Evolutionary conservation across 2,888 invertebrate genomes (phyloP), one percentile per base, ranked within the genome.

Genomic region (Tachystola acroxantha): DNA sequence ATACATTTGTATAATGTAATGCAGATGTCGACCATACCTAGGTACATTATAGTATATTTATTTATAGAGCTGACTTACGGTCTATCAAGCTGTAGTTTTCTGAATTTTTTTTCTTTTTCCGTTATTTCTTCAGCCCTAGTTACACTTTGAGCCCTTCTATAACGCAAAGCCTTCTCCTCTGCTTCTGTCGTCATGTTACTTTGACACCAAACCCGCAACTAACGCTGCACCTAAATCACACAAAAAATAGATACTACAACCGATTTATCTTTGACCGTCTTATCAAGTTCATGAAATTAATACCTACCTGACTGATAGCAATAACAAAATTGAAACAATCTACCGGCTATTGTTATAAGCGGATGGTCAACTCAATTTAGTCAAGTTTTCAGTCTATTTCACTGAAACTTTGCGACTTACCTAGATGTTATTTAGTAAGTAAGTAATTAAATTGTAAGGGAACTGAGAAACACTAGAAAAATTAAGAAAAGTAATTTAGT

Each of bases 111-210:
- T 77, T 96, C 96, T 51, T 93, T 92, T 57, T 92, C 92, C 46
- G 92, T 91, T 45, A 96, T 95, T 79, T 96, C 94, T 75, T 96
- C 96, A 16, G 96, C 96, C 45, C 94, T 90, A 4, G 96, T 94
- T 22, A 94, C 95, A 82, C 96, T 96, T 67, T 94, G 94, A 3
- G 95, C 92, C 58, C 96, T 89, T 58, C 94, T 88, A 52, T 90
- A 89, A 22, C 94, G 89, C 35, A 91, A 71, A 33, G 82, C 53
- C 39, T 88, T 90, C 44, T 88, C 89, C 42, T 90, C 87, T 16
- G 63, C 39, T 46, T 81, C 82, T 13, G 64, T 50, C 43, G 69
- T 59, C 84, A 84, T 85, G 54, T 46, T 63, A 10, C 5, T 11
- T 2, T 3, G 1, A 11, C 24, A 24, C 7, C 1, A 4, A 28